These are phyloP conservation scores for Ornithoptera alexandrae DNA, from an alignment of 2,888 invertebrate genomes.

Conservation along the genomic window DNA sequence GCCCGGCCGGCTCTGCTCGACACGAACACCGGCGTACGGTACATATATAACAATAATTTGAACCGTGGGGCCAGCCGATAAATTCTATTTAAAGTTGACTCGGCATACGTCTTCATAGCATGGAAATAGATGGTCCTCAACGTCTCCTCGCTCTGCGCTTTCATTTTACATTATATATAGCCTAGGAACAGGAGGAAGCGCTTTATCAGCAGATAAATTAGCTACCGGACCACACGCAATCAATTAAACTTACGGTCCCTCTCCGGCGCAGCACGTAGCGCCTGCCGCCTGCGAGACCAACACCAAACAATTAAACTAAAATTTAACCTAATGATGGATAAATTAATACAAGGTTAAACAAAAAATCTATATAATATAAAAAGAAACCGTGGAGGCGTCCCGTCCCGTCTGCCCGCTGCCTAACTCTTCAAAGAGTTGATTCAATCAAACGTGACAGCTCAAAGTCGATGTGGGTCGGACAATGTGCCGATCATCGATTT, in stretches of 20 bases:
- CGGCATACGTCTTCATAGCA: constrained; percentile 27
- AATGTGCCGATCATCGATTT: constrained; percentile 70
- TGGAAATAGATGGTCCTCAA: constrained; percentile 29
- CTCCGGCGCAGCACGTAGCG: not conserved
- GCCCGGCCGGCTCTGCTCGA: constrained; percentile 40
- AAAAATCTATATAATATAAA: no score
- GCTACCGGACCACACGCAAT: constrained; percentile 6
- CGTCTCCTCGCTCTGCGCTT: constrained; percentile 17
- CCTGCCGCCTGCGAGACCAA: no score
- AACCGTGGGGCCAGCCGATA: constrained; percentile 17
- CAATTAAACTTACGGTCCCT: constrained; percentile 10
- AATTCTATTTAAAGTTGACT: constrained; percentile 28
- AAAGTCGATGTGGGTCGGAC: constrained; percentile 77
- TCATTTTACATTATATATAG: constrained; percentile 25
- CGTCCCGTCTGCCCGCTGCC: constrained; percentile 43
- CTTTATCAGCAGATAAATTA: constrained; percentile 26
- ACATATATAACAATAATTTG: constrained; percentile 24
- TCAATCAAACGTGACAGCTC: constrained; percentile 77
- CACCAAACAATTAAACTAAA: no score
- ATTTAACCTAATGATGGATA: no score
- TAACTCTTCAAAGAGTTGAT: constrained; percentile 59
- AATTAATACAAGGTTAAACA: no score
- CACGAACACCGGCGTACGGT: constrained; percentile 7
- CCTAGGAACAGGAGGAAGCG: constrained; percentile 11
- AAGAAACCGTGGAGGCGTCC: constrained; percentile 30